phyloP scores from a whole-genome alignment of 2,888 invertebrate genomes.

The Brachyptera risi region DNA sequence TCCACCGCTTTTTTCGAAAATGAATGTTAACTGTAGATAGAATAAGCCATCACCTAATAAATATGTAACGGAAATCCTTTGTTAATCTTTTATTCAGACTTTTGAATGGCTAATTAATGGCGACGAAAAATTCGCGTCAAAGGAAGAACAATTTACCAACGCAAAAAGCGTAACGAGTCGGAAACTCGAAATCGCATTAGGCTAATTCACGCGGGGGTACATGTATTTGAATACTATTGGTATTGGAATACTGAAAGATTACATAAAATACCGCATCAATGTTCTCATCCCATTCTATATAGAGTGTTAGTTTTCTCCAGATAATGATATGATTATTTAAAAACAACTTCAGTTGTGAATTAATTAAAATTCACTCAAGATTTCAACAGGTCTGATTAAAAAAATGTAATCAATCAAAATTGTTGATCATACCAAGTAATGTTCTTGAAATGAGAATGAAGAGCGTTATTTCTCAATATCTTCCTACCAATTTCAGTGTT shows the following conservation, averaged over 20 bases:
- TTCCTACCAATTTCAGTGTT: no score
- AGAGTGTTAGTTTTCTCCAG: no score
- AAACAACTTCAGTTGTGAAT: no score
- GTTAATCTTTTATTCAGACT: constrained; percentile 19
- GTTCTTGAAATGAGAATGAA: no score
- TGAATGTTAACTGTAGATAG: neutral
- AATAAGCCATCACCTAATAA: constrained; percentile 15
- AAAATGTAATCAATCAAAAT: neutral
- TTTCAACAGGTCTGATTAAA: no score
- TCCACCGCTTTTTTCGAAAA: neutral
- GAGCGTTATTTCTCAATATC: no score
- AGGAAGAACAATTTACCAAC: neutral
- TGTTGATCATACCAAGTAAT: no score
- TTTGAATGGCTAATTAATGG: constrained; percentile 15
- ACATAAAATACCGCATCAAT: no score
- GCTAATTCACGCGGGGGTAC: neutral
- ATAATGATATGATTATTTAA: no score
- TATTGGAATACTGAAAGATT: constrained; percentile 11
- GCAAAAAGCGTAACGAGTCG: neutral
- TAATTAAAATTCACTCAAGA: no score
- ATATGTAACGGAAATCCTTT: constrained; percentile 10
- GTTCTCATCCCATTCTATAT: no score
- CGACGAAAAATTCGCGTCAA: neutral
- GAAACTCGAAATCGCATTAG: neutral
- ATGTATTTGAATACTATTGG: constrained; percentile 14